Evolutionary conservation across 2,113 vertebrate genomes (phyloP).

Genomic region (Monarcha castaneiventris): DNA sequence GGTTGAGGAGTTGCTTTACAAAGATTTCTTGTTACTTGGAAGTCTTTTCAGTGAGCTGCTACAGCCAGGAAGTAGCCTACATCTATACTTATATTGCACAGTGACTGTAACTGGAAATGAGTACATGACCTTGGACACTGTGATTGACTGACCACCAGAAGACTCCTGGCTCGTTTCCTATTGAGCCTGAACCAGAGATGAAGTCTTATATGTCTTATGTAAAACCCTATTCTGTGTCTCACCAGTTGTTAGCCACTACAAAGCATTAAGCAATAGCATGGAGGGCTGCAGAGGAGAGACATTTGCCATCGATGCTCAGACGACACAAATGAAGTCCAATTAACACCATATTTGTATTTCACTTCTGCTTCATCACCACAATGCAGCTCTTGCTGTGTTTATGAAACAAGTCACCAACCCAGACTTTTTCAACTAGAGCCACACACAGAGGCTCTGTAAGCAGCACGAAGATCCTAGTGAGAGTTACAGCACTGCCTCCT

Average conservation of each 20-base stretch:
- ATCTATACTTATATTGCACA: background rate
- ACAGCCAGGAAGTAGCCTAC: background rate
- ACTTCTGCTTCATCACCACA: background rate
- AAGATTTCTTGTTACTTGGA: background rate
- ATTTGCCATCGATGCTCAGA: background rate
- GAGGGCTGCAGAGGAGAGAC: background rate
- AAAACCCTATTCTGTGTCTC: background rate
- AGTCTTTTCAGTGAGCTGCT: background rate
- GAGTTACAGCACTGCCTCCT: background rate
- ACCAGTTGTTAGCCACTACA: background rate
- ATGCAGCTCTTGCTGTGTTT: background rate
- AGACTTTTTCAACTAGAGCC: background rate
- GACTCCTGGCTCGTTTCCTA: background rate
- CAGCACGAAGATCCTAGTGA: background rate
- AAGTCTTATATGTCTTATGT: background rate
- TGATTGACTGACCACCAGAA: background rate
- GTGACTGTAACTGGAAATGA: background rate
- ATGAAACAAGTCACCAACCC: background rate
- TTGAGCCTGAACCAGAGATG: background rate
- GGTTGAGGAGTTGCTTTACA: background rate
- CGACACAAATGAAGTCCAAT: background rate
- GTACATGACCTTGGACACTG: background rate
- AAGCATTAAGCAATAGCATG: background rate
- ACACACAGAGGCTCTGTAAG: background rate
- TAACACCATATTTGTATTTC: background rate